phyloP scores from a whole-genome alignment of 2,797 vertebrate genomes.

The Florisuga fusca region DNA sequence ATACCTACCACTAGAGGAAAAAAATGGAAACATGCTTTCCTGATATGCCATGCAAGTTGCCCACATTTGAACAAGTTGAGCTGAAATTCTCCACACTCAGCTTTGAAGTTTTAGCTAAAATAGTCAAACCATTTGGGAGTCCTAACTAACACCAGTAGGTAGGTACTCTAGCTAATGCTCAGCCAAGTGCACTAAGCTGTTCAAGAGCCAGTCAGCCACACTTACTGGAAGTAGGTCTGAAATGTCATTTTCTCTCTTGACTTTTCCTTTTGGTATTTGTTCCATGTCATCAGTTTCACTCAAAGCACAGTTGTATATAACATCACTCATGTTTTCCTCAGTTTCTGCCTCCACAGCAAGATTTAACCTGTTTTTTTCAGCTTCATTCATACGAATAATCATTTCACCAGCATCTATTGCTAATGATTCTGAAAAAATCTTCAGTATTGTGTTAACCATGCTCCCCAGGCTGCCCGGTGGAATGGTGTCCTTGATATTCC shows the following conservation, averaged over 20 bases:
- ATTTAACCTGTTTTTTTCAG: slow-evolving; percentile 74
- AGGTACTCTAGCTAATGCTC: background rate
- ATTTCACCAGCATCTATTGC: slow-evolving; percentile 81
- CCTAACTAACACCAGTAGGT: background rate
- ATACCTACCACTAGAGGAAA: background rate
- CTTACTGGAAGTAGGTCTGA: slow-evolving; percentile 94
- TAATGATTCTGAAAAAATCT: slow-evolving; percentile 86
- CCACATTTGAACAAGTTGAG: background rate
- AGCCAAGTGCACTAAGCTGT: background rate
- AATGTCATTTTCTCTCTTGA: slow-evolving; percentile 78
- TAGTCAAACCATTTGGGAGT: background rate
- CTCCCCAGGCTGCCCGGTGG: slow-evolving; percentile 87
- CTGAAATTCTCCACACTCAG: background rate
- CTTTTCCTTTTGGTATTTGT: slow-evolving; percentile 75
- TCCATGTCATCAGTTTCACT: slow-evolving; percentile 82
- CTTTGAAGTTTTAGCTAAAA: background rate
- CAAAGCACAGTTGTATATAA: slow-evolving; percentile 43
- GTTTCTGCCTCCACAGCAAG: slow-evolving; percentile 31
- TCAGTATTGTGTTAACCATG: slow-evolving; percentile 85
- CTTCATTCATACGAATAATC: slow-evolving; percentile 84
- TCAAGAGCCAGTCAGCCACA: background rate
- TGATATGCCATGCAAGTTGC: background rate
- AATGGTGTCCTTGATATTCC: slow-evolving; percentile 91
- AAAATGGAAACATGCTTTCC: background rate
- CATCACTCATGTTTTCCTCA: slow-evolving; percentile 43